Evolutionary conservation across 1,140 invertebrate genomes (phyloP).

Genomic region (Listronotus oregonensis): DNA sequence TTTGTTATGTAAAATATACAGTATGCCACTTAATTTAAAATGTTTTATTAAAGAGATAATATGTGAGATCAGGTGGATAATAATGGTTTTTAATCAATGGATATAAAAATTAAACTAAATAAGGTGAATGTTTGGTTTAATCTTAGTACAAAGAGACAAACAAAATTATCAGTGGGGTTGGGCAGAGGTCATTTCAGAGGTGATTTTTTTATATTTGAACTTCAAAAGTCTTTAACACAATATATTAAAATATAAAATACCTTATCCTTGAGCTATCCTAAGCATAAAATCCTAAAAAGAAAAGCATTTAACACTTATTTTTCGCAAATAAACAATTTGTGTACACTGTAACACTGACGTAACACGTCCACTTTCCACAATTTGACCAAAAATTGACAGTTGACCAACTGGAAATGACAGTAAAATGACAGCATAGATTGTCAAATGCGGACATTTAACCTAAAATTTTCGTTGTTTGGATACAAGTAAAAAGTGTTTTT

Average conservation of each 20-base stretch:
- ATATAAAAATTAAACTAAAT: neutral
- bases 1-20: no score
- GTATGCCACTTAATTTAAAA: no score
- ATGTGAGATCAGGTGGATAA: neutral
- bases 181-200: slow-evolving; percentile 33
- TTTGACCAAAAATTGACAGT: slow-evolving; percentile 10
- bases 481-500: no score
- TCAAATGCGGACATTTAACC: no score
- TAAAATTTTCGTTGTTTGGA: no score
- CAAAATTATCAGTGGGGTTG: slow-evolving; percentile 34
- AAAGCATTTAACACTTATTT: slow-evolving; percentile 5
- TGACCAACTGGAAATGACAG: slow-evolving; percentile 10
- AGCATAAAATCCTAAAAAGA: slow-evolving; percentile 6
- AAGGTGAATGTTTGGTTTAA: neutral
- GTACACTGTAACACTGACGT: slow-evolving; percentile 21
- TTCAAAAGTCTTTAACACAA: neutral
- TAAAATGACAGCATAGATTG: neutral
- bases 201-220: neutral
- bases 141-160: slow-evolving; percentile 20
- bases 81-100: neutral
- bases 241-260: slow-evolving; percentile 1
- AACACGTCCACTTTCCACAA: slow-evolving; percentile 25
- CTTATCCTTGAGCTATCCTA: neutral
- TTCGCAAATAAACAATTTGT: slow-evolving; percentile 27
- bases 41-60: no score